A percentile compares a stretch with the other conserved stretches of the same genome.
Evolutionary conservation across 2,797 vertebrate species (phyloP).

Genomic region (Enteromius paludinosus): DNA sequence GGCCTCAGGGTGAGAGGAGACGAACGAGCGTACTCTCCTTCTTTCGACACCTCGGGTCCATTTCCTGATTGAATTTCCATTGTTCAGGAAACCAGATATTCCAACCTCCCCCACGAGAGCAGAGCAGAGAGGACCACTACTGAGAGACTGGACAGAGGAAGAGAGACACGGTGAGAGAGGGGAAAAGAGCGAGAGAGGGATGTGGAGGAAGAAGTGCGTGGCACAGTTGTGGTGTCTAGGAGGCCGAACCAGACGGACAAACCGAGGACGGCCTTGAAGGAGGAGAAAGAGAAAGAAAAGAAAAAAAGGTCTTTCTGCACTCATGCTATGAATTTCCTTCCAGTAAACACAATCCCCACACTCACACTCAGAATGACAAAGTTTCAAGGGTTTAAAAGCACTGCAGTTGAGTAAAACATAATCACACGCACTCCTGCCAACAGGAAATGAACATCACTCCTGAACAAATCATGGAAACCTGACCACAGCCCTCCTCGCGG

Average conservation of each 20-base stretch:
- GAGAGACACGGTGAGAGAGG: conserved; percentile 49
- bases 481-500: conserved; percentile 42
- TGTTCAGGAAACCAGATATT: conserved; percentile 75
- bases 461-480: conserved; percentile 73
- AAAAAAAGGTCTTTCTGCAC: conserved; percentile 36
- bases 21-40: conserved; percentile 63
- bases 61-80: conserved; percentile 87
- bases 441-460: conserved; percentile 65
- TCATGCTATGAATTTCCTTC: conserved; percentile 40
- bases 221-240: conserved; percentile 51
- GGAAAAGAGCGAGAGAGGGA: conserved; percentile 44
- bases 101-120: conserved; percentile 49
- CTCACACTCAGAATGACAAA: conserved; percentile 48
- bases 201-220: conserved; percentile 50
- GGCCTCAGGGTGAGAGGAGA: conserved; percentile 56
- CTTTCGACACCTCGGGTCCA: conserved; percentile 71
- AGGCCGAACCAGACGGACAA: conserved; percentile 45
- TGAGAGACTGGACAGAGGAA: conserved; percentile 37
- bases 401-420: conserved; percentile 47
- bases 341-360: conserved; percentile 63
- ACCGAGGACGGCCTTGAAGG: conserved; percentile 39
- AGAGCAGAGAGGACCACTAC: conserved; percentile 46
- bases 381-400: conserved; percentile 15
- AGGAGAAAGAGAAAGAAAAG: conserved; percentile 64
- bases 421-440: conserved; percentile 57